Evolutionary conservation across 2,113 vertebrate genomes (phyloP), one percentile per base, ranked within the genome.

Genomic region (Cettia cetti): DNA sequence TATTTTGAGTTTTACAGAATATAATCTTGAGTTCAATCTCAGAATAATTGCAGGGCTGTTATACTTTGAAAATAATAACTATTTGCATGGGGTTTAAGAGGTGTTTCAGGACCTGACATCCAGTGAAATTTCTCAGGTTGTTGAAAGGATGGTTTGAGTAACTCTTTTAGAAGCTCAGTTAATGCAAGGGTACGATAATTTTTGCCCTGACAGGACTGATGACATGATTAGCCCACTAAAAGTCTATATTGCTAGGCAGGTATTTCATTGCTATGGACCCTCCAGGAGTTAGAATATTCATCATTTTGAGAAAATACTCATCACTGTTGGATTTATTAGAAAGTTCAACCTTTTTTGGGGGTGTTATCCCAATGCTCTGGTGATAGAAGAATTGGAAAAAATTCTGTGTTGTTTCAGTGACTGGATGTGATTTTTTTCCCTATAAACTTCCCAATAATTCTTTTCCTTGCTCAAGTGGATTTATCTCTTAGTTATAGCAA

Each of bases 321-420:
- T 66, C 10, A 22, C n/a, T 64, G 20, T 39, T 89, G 52, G 20
- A 47, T 85, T 71, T 18, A 39, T 16, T 21, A 71, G 47, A 30
- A 63, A 63, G 21, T 59, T 50, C 10, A 16, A 2, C 39, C 0
- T 37, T 14, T 18, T 44, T 70, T 49, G 5, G 5, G 5, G 1
- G 10, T 87, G 20, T 53, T 75, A 28, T 24, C 16, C 6, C 20
- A 37, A 5, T 28, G 13, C 66, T 66, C 37, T 75, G 15, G 28
- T 74, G 28, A 27, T 33, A 40, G 35, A 70, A 6, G 3, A 54
- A 56, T 24, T n/a, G 21, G 14, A 71, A 71, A 81, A 71, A 37
- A 6, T 11, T 63, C n/a, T n/a, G 1, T 66, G 39, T 60, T 52
- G 23, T n/a, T 71, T 61, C 30, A 42, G 7, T 71, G 23, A 69